A percentile compares a stretch with the other conserved stretches of the same genome.
Evolutionary conservation across 2,888 invertebrate species (phyloP).

Genomic region (Caenorhabditis wallacei): DNA sequence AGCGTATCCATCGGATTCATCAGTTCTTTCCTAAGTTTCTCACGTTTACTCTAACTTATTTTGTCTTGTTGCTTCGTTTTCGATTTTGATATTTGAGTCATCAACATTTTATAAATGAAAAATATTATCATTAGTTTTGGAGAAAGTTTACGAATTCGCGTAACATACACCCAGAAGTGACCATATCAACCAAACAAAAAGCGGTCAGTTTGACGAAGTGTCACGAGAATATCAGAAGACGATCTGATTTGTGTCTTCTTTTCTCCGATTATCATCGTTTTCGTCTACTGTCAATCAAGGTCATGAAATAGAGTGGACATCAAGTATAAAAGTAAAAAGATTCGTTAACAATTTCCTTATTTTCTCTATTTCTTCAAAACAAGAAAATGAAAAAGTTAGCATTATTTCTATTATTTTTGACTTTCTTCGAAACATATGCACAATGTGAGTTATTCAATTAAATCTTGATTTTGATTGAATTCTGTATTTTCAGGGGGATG

Average conservation of each 20-base stretch:
- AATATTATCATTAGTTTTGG: constrained; percentile 4
- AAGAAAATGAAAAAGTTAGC: constrained; percentile 23
- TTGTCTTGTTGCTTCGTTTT: constrained; percentile 14
- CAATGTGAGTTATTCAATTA: constrained; percentile 32
- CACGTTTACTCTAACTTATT: constrained; percentile 1
- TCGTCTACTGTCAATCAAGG: constrained; percentile 15
- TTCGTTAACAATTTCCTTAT: not conserved
- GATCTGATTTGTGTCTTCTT: constrained; percentile 38
- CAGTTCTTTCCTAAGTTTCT: constrained; percentile 43
- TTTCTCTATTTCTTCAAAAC: constrained; percentile 1
- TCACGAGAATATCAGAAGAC: constrained; percentile 39
- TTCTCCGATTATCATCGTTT: not conserved
- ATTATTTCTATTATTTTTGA: constrained; percentile 17
- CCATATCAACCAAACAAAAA: constrained; percentile 18
- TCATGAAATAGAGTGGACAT: constrained; percentile 8
- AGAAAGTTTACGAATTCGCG: not conserved
- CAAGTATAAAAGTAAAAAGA: constrained; percentile 29
- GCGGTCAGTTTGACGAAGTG: constrained; percentile 40
- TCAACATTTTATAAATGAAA: not conserved
- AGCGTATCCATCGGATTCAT: constrained; percentile 78
- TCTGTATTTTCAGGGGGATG: constrained; percentile 52
- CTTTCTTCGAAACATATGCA: constrained; percentile 11
- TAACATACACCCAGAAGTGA: not conserved
- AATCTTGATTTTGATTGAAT: not conserved
- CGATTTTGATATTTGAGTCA: constrained; percentile 20